phyloP scores from a whole-genome alignment of 2,888 invertebrate genomes.

The Halocaridina rubra region DNA sequence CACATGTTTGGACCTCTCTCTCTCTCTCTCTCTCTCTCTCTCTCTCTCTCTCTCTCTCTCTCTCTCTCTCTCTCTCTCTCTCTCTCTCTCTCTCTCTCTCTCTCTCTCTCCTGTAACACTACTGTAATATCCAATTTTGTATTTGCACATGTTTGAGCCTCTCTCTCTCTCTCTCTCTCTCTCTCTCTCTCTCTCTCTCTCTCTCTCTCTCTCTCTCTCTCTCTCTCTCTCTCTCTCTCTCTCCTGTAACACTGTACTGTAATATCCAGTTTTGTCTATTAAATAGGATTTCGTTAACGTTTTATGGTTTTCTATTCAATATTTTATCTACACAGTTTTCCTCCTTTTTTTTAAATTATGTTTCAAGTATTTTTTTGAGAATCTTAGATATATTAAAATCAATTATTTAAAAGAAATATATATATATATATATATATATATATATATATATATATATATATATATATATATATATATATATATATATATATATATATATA shows the following conservation, averaged over 20 bases:
- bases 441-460: not conserved
- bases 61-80: constrained; percentile 64
- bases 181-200: not conserved
- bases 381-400: too few species aligned
- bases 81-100: not conserved
- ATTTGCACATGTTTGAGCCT: too few species aligned
- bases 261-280: too few species aligned
- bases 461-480: not conserved
- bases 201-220: not conserved
- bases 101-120: not conserved
- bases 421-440: too few species aligned
- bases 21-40: constrained; percentile 62
- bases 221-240: not conserved
- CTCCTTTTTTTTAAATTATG: too few species aligned
- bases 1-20: not conserved
- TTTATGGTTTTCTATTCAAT: too few species aligned
- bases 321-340: too few species aligned
- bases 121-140: too few species aligned
- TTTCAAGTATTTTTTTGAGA: too few species aligned
- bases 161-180: too few species aligned
- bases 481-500: not conserved
- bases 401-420: too few species aligned
- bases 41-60: constrained; percentile 64
- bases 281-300: too few species aligned
- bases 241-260: not conserved